A percentile compares a stretch with the other conserved stretches of the same genome.
phyloP scores from a whole-genome alignment of 2,113 vertebrate genomes.

The Sinocyclocheilus anshuiensis region DNA sequence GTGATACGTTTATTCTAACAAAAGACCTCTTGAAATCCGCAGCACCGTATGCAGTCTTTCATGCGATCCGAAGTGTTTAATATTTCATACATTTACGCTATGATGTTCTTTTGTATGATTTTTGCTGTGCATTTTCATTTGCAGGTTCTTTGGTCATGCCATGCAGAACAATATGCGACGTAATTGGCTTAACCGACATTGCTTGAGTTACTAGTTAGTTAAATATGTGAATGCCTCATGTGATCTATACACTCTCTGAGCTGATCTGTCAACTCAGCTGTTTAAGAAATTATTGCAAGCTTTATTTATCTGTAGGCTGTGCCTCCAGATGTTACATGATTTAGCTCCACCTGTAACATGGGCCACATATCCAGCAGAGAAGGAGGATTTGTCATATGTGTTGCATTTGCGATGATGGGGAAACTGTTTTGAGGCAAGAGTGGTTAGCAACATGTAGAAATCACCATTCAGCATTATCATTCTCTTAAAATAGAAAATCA shows the following conservation, averaged over 20 bases:
- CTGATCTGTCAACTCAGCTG: background rate
- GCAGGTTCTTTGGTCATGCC: background rate
- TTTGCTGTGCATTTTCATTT: background rate
- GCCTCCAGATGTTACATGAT: slow-evolving; percentile 33
- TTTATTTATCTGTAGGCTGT: slow-evolving; percentile 6
- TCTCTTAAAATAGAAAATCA: background rate
- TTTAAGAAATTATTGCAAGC: slow-evolving; percentile 26
- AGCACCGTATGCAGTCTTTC: background rate
- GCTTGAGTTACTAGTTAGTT: slow-evolving; percentile 5
- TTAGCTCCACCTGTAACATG: slow-evolving; percentile 30
- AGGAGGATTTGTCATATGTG: background rate
- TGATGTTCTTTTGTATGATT: background rate
- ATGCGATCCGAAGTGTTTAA: background rate
- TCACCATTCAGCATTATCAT: background rate
- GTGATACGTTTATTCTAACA: background rate
- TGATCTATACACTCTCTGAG: background rate
- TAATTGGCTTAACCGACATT: background rate
- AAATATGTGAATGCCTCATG: background rate
- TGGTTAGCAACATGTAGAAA: background rate
- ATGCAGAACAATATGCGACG: too few species aligned
- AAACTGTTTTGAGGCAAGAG: background rate
- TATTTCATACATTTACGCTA: background rate
- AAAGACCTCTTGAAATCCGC: background rate
- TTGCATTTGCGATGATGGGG: background rate
- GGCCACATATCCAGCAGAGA: slow-evolving; percentile 11